Percentiles rank a stretch among this genome's conserved stretches.
Evolutionary conservation across 2,113 vertebrate species (phyloP).

Genomic region (Paramisgurnus dabryanus): DNA sequence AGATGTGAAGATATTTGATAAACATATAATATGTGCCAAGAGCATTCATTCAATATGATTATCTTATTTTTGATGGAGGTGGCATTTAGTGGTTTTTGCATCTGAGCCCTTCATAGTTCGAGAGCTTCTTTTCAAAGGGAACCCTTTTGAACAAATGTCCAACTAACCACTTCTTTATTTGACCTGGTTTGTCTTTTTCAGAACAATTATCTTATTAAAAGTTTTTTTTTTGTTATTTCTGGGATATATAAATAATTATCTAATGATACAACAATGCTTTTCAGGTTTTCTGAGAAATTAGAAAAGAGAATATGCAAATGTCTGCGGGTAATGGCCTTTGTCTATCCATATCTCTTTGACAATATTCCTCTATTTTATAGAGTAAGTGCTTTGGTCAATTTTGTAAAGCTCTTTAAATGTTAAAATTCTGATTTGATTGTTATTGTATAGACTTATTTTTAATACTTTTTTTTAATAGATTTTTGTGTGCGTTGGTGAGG

Average conservation of each 20-base stretch:
- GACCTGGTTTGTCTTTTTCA: conserved; percentile 60
- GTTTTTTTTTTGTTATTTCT: conserved; percentile 39
- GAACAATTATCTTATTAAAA: conserved; percentile 65
- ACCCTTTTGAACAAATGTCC: no score
- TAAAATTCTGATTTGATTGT: neutral
- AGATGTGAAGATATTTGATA: no score
- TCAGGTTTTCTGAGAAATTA: conserved; percentile 77
- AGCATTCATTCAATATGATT: no score
- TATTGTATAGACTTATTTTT: neutral
- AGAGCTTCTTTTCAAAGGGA: no score
- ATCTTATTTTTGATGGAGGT: no score
- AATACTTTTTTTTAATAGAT: conserved; percentile 69
- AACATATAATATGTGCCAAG: no score
- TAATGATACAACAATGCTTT: neutral
- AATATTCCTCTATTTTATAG: conserved; percentile 91
- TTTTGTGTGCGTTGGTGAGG: conserved; percentile 73
- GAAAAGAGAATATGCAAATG: conserved; percentile 77
- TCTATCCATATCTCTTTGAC: conserved; percentile 89
- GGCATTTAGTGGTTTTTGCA: no score
- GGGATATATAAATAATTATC: neutral
- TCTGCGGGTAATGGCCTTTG: conserved; percentile 82
- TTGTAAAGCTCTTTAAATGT: neutral
- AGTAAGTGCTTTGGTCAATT: conserved; percentile 69
- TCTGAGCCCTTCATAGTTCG: no score
- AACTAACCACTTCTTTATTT: no score